These are phyloP conservation scores for Ailurus styani DNA, from an alignment of 2,113 vertebrate genomes.

Conservation along the genomic window DNA sequence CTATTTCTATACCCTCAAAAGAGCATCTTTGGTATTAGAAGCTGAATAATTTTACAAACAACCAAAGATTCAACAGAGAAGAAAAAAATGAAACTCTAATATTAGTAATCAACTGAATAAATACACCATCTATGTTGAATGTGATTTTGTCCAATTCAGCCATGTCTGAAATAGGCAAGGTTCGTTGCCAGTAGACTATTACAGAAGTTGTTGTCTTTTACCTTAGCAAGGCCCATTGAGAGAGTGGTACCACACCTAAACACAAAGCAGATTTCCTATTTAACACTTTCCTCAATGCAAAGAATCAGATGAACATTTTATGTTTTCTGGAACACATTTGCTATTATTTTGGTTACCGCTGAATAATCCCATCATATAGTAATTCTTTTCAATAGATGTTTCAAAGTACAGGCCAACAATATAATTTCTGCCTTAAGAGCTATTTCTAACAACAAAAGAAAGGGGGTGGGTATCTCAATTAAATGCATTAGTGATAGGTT, in stretches of 20 bases:
- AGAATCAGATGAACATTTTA: not conserved
- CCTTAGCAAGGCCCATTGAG: not conserved
- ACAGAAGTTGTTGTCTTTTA: not conserved
- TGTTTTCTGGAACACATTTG: not conserved
- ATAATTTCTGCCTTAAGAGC: not conserved
- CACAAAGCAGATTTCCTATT: not conserved
- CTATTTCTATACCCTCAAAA: not conserved
- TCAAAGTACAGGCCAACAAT: not conserved
- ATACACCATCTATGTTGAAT: not conserved
- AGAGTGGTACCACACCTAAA: not conserved
- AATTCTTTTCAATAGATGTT: not conserved
- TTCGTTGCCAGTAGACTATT: not conserved
- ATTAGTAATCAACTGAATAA: not conserved
- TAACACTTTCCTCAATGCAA: not conserved
- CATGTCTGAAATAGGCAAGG: not conserved
- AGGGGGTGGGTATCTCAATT: not conserved
- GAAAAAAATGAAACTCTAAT: not conserved
- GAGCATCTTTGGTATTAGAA: not conserved
- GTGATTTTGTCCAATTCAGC: not conserved
- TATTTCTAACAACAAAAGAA: not conserved
- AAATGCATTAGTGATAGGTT: not conserved
- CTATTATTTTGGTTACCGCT: not conserved
- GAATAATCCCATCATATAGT: not conserved
- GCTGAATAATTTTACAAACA: not conserved
- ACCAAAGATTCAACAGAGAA: not conserved